Evolutionary conservation across 2,888 invertebrate genomes (phyloP), one percentile per base, ranked within the genome.

Genomic region (Stenolophus ochropezus): DNA sequence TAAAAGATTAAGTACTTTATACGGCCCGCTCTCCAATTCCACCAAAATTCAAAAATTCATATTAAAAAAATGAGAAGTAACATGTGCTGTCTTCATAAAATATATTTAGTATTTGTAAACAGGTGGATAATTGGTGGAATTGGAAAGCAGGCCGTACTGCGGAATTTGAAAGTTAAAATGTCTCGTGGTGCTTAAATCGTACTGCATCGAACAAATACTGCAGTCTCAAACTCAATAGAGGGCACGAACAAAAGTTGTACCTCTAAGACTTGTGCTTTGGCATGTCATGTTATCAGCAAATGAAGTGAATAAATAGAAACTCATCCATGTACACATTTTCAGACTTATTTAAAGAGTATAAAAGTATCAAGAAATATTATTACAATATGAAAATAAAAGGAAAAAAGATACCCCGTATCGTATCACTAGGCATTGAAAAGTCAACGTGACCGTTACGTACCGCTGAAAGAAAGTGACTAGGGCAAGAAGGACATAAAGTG

Each of bases 321-420:
- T 81, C 25, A 81, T 61, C 25, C 61, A 61, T 78, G 20, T 81
- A 81, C 81, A 81, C 81, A 65, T 75, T 27, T 81, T 81, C 75
- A 75, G 81, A 81, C 75, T 75, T 81, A 75, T 81, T 73, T 49
- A 81, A 81, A 75, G 75, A 74, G 81, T 81, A 81, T 75, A 81
- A 81, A 81, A 81, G 61, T 81, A 81, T 75, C 75, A 75, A 74
- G 81, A 75, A 75, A 81, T 81, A 81, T 81, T 73, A 65, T 75
- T 74, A 80, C 71, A 74, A 81, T 81, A 75, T 75, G 75, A 61
- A 81, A 75, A 75, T 75, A 81, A 81, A 81, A 61, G 47, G 27
- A 65, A 81, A 81, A 33, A 25, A 75, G 75, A 81, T 65, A 75
- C 51, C 61, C 51, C 49, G 49, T 25, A 61, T 81, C 18, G 21